Evolutionary conservation across 2,113 vertebrate genomes (phyloP).

Genomic region (Psilopsiagon aymara): DNA sequence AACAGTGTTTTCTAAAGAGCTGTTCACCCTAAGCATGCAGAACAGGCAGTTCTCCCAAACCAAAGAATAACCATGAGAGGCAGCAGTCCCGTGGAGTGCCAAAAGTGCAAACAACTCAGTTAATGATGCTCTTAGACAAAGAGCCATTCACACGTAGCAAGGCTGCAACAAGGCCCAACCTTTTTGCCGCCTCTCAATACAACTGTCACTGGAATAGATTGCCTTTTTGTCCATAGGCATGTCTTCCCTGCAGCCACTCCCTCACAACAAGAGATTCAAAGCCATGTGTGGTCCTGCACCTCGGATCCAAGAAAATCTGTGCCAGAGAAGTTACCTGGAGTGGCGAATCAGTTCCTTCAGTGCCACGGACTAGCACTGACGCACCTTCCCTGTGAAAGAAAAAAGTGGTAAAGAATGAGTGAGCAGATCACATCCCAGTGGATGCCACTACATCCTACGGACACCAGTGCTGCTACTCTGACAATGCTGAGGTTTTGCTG

Average conservation of each 20-base stretch:
- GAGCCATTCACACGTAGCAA: neutral
- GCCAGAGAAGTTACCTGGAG: conserved; percentile 95
- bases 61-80: neutral
- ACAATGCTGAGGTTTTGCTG: neutral
- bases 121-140: neutral
- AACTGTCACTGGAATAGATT: neutral
- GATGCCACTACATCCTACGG: neutral
- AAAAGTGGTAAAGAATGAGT: neutral
- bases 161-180: neutral
- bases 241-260: conserved; percentile 95
- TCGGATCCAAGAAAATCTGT: conserved; percentile 94
- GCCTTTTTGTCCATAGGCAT: fast-evolving
- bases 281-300: conserved; percentile 91
- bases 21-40: neutral
- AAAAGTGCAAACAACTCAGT: neutral
- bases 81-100: neutral
- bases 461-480: neutral
- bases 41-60: neutral
- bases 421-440: neutral
- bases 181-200: neutral
- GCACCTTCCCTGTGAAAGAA: conserved; percentile 86
- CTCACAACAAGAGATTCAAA: conserved; percentile 91
- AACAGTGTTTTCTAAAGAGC: neutral
- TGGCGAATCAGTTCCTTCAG: conserved; percentile 94
- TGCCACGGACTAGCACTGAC: conserved; percentile 91